These are phyloP conservation scores for Andrena dorsata DNA, from an alignment of 2,888 invertebrate genomes.

Conservation along the genomic window DNA sequence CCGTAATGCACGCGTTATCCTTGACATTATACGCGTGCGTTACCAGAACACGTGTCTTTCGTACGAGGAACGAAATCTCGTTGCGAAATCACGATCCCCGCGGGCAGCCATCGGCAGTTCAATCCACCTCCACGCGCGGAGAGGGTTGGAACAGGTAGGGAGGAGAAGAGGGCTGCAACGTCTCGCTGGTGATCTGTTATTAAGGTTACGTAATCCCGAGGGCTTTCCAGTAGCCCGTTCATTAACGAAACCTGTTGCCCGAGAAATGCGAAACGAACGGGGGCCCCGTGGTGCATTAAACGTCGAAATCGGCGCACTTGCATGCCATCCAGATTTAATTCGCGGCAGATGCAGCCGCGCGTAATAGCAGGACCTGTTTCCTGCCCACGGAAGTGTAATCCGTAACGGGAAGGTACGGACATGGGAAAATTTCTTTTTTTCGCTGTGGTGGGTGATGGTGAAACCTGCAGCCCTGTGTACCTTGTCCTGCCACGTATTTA, in stretches of 20 bases:
- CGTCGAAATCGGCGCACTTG: constrained; percentile 31
- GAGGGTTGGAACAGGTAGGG: too few relatives aligned
- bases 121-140: constrained; percentile 13
- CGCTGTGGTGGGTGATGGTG: constrained; percentile 1
- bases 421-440: constrained; percentile 35
- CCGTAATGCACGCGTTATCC: constrained; percentile 79
- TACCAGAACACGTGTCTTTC: constrained; percentile 71
- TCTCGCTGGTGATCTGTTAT: constrained; percentile 55
- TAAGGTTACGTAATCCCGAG: constrained; percentile 53
- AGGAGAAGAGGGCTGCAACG: not conserved
- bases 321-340: constrained; percentile 55
- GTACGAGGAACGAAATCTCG: constrained; percentile 69
- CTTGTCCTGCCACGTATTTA: not conserved
- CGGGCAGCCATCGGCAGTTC: constrained; percentile 17
- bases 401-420: constrained; percentile 68
- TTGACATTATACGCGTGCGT: constrained; percentile 82
- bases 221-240: constrained; percentile 55
- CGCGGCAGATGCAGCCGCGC: constrained; percentile 64
- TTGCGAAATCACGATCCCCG: constrained; percentile 71
- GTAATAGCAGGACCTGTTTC: constrained; percentile 59
- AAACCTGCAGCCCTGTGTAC: constrained; percentile 15
- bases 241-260: constrained; percentile 67
- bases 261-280: constrained; percentile 45
- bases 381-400: constrained; percentile 68
- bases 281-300: constrained; percentile 19